Evolutionary conservation across 2,797 vertebrate species (phyloP).

Genomic region (Melanitta fusca): DNA sequence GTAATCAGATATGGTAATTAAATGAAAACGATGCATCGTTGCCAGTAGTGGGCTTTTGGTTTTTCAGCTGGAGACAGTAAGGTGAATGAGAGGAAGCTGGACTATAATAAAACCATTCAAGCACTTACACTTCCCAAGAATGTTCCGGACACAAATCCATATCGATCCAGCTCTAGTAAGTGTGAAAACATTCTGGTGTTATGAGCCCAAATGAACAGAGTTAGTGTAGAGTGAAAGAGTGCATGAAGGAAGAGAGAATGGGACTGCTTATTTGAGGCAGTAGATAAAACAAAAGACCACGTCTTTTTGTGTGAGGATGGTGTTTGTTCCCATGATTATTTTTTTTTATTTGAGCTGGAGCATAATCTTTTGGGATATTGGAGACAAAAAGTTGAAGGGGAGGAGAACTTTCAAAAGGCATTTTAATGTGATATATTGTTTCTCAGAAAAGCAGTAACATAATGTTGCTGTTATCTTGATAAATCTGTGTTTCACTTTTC

Average conservation of each 20-base stretch:
- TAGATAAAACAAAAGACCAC: background rate
- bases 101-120: conserved; percentile 95
- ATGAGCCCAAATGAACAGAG: background rate
- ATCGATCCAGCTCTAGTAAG: conserved; percentile 91
- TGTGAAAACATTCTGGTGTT: background rate
- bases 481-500: background rate
- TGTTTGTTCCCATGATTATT: background rate
- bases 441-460: background rate
- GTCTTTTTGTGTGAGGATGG: background rate
- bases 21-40: background rate
- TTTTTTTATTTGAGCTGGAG: background rate
- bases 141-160: conserved; percentile 94
- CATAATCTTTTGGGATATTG: fast-evolving
- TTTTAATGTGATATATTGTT: background rate
- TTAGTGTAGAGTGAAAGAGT: background rate
- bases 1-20: background rate
- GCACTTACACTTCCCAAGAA: conserved; percentile 90
- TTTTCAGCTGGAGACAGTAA: conserved; percentile 92
- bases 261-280: background rate
- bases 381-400: background rate
- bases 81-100: conserved; percentile 92
- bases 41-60: background rate
- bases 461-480: background rate
- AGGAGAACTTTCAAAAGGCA: background rate
- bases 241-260: background rate